Base-by-base conservation (phyloP, 2,888 invertebrate genomes). In the Morinoia aosen region DNA sequence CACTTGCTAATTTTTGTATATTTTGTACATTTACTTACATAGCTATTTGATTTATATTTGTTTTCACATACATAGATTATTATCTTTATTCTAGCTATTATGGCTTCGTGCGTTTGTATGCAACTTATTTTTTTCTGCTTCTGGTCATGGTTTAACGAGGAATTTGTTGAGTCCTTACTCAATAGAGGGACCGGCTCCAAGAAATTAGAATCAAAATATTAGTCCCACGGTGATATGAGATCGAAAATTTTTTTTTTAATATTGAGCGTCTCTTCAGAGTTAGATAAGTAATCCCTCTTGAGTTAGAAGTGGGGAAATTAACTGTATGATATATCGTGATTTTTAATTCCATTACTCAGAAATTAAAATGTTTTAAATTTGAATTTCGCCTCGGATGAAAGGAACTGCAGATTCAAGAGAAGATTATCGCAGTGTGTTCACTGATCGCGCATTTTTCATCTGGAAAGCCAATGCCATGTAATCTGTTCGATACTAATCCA, bases 11-110 rank as follows among this genome's bases (percentile, higher is more conserved):
- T 76, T 76, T 76, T 93, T 93, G 93, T 56, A 93, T 93, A 57
- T 57, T 93, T 93, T 93, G 93, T 93, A 93, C 57, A 93, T 93
- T 93, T 39, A 40, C 40, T 11, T 40, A 57, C 14, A 57, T 57
- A 93, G 2, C 57, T 93, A 48, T 57, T 93, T 93, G 39, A 48
- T 48, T 93, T 93, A 48, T 57, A 39, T 48, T 93, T 93, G 93
- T 57, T 93, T 93, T 93, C 93, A 25, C 56, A 93, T 57, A 93
- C 48, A 93, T 93, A 93, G 93, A 93, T 93, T 93, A 93, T 93
- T 93, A 93, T 33, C 90, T 90, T 39, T 90, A 90, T 93, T 48
- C 57, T 93, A 57, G 12, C 93, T 33, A 56, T 56, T 33, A 93
- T 93, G 12, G 48, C 25, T 93, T 90, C 11, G 25, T 40, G 90